Evolutionary conservation across 2,888 invertebrate species (phyloP), one percentile per base, ranked within the genome.

Genomic region (Hesperia comma): DNA sequence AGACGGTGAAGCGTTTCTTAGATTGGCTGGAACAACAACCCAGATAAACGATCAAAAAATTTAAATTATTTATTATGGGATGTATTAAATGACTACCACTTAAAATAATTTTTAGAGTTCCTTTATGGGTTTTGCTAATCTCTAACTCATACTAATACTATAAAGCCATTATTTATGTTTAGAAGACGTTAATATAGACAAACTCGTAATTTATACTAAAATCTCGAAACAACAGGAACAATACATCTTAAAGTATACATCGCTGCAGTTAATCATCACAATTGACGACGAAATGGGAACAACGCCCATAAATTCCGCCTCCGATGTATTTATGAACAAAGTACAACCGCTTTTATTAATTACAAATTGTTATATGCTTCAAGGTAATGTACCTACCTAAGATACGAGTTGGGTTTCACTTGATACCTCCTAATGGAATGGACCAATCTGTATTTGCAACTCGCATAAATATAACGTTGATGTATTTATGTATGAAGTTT

Each of bases 301-400:
- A 58, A 68, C 63, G 75, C 74, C 71, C 82, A 75, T 86, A 86
- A 82, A 84, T 81, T 79, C 71, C 61, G 40, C 49, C 60, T 56
- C 10, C 66, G 82, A 79, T 75, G 74, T 84, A 85, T 85, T 86
- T 85, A 86, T 83, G 83, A 72, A 76, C 70, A 68, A 73, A 74
- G 69, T 74, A 15, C 43, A 43, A 5, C 26, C 26, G 26, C 26
- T 26, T 26, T 26, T 5, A 26, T 26, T 26, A 26, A 26, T 26
- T 26, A 41, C 51, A 63, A 53, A 41, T 53, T 14, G 40, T 55
- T 46, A 62, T 51, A 10, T 64, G 41, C 57, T 58, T 51, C 40
- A 37, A 46, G 51, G 14, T 53, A 15, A 56, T 14, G 41, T 57
- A 57, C 4, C 15, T 21, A n/a, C n/a, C 32, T 15, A 63, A 64